phyloP scores from a whole-genome alignment of 2,113 vertebrate species.

The Leptodactylus fuscus region DNA sequence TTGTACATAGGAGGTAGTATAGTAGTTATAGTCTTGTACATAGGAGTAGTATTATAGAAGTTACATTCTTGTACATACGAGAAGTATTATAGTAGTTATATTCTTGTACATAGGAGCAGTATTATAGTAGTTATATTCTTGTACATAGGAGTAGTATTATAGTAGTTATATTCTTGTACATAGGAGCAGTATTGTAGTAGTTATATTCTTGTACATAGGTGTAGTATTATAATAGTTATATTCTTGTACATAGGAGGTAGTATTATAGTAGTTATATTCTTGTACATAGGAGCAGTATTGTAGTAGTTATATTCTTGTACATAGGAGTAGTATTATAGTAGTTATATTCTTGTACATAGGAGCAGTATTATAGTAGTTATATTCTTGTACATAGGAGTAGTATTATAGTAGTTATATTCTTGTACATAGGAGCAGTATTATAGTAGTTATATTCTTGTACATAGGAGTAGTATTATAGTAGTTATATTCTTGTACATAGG shows the following conservation, averaged over 20 bases:
- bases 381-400: background rate
- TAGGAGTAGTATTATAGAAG: too few species aligned
- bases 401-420: conserved; percentile 5
- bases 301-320: background rate
- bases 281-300: background rate
- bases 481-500: background rate
- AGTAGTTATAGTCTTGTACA: too few species aligned
- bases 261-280: conserved; percentile 2
- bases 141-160: too few species aligned
- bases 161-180: too few species aligned
- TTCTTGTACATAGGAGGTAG: background rate
- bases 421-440: conserved; percentile 6
- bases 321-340: conserved; percentile 5
- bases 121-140: too few species aligned
- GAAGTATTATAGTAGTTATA: too few species aligned
- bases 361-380: background rate
- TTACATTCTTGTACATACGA: too few species aligned
- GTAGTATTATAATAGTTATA: conserved; percentile 12
- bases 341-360: background rate
- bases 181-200: too few species aligned
- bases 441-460: background rate
- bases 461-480: background rate
- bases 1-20: too few species aligned
- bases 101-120: too few species aligned
- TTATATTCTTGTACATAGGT: background rate